Base-by-base conservation (phyloP, 2,797 vertebrate genomes). In the Emys orbicularis region DNA sequence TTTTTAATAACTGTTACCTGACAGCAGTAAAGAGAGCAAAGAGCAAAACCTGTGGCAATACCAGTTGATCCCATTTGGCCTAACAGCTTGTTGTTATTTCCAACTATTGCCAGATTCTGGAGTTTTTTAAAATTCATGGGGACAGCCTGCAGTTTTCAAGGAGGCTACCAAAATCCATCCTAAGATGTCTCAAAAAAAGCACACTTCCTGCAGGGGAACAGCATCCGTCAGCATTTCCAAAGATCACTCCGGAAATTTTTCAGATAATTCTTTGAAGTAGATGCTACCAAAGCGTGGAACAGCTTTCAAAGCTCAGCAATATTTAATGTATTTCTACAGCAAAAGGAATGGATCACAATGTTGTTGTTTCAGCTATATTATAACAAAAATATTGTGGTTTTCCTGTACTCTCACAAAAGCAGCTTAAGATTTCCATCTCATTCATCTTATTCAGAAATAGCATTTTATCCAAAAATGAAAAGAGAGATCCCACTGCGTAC, bases 331-430 rank as follows among this genome's bases (percentile, higher is more conserved):
- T 89, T 93, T 93, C 74, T 52, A 44, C 85, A 79, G 76, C 89
- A 87, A 89, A 92, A 90, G 95, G 91, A 49, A 91, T 89, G 74
- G 94, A 95, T 47, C 95, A 91, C 89, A 93, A 18, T 37, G 94
- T 44, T 97, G 97, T 96, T 97, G 97, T 98, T 97, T 96, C 97
- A 96, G 89, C 91, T 89, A 93, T 94, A 94, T 96, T 96, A 96
- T 94, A 96, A 98, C 95, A 96, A 96, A 98, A 97, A 96, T 93
- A 94, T 96, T 97, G 97, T 88, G 95, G 96, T 95, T 98, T 98
- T 98, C 98, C 97, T 97, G 96, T 79, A 90, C 76, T 93, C 94
- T 86, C 34, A 91, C 92, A 88, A 92, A 96, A 96, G 90, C 72
- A 84, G 65, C 90, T 95, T 85, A 6, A 86, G 52, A 94, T 92